Conservation (phyloP, 2,797 vertebrate species). For the Crax fasciolata region DNA sequence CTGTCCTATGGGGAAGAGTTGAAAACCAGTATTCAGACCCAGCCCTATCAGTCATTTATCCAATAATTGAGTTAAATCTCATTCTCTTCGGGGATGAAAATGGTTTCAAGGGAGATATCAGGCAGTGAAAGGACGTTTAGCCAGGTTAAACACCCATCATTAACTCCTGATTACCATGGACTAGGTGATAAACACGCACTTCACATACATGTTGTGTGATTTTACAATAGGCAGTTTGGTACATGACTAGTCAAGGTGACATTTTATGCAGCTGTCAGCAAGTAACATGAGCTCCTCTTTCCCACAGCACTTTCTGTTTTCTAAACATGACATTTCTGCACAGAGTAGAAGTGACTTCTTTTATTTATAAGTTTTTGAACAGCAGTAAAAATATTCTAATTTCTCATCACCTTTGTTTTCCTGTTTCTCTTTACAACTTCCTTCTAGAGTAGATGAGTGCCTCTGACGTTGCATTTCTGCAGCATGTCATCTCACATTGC, state of each 20-base stretch:
- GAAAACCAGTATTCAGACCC: not conserved
- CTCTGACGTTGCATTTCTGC: not conserved
- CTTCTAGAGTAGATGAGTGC: not conserved
- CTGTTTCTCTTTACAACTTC: not conserved
- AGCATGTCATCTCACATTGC: not conserved
- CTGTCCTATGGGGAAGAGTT: not conserved
- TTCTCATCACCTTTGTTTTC: not conserved
- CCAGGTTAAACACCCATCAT: not conserved
- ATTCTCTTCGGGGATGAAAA: not conserved
- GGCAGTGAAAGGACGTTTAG: not conserved
- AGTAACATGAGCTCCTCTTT: not conserved
- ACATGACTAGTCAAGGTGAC: fast-evolving
- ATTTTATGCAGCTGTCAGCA: not conserved
- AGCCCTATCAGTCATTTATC: fast-evolving
- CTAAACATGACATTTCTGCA: not conserved
- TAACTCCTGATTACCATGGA: not conserved
- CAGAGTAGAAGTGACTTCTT: not conserved
- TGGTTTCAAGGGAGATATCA: not conserved
- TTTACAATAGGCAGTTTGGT: not conserved
- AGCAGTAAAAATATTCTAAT: not conserved
- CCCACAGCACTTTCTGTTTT: not conserved
- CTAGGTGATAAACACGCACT: not conserved
- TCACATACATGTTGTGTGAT: fast-evolving
- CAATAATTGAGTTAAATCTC: not conserved
- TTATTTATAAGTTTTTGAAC: not conserved